phyloP scores from a whole-genome alignment of 2,888 invertebrate species.

The Scrobipalpa atriplicella region DNA sequence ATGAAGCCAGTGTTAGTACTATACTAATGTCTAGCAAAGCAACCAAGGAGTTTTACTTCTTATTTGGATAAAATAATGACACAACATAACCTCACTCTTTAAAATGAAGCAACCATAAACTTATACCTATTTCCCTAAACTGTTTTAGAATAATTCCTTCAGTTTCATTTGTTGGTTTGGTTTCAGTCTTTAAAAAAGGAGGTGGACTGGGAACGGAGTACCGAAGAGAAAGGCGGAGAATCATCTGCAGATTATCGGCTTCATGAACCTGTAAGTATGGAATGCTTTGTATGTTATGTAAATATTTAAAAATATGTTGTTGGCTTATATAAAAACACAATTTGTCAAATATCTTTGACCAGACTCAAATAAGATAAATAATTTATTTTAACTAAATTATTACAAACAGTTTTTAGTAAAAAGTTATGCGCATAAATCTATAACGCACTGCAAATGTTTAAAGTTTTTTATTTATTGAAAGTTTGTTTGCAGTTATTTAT shows the following conservation, averaged over 20 bases:
- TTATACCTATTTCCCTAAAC: too few relatives aligned
- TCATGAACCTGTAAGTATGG: constrained; percentile 90
- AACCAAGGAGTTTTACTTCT: too few relatives aligned
- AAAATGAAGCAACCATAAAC: not conserved
- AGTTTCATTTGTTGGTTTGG: not conserved
- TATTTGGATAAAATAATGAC: too few relatives aligned
- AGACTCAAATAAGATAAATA: too few relatives aligned
- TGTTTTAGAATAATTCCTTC: not conserved
- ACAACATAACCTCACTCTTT: not conserved
- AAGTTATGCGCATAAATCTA: too few relatives aligned
- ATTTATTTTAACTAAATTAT: too few relatives aligned
- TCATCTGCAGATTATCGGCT: constrained; percentile 90
- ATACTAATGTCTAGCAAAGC: too few relatives aligned
- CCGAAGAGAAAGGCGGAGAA: constrained; percentile 91
- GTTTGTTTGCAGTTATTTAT: too few relatives aligned
- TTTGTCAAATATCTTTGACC: constrained; percentile 10
- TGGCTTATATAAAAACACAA: constrained; percentile 41
- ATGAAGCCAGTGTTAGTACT: too few relatives aligned
- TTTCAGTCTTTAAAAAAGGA: constrained; percentile 95
- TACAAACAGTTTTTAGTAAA: not conserved
- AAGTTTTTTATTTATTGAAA: too few relatives aligned
- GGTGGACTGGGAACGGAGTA: constrained; percentile 91
- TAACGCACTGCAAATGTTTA: too few relatives aligned
- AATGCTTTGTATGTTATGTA: constrained; percentile 29
- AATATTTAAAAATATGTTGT: constrained; percentile 31